Base-by-base conservation (phyloP, 30 jellyfish, hydroid and myxozoan species). In the Mastigias papua region DNA sequence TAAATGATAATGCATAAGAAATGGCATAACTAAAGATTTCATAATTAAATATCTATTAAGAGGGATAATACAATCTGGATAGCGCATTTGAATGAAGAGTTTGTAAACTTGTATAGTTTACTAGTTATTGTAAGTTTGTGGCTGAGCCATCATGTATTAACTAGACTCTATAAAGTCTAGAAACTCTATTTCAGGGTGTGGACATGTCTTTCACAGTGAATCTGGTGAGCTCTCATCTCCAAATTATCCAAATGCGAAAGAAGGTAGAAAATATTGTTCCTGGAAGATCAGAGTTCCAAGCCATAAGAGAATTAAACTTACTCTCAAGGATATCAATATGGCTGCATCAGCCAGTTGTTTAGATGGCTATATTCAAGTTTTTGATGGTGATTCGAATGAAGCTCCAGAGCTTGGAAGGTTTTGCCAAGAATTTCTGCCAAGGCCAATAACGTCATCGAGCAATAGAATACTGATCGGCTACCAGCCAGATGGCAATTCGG, bases 391-490 rank as follows among this genome's bases (percentile, higher is more conserved):
- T 54, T 7, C 93, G 42, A 31, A 33, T 31, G 25, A 37, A 21
- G 23, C 77, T 22, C 91, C 91, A 28, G 89, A 81, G 42, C 84
- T 89, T 15, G 99, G 99, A 13, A 64, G 84, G 19, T 90, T 84
- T 42, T 95, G 99, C 72, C 97, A 92, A 6, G 51, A 95, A 3
- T 48, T 54, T 54, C 68, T 87, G 63, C 97, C 99, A 2, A 27
- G 72, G 69, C 96, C 98, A 2, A 76, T 90, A 10, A 1, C 63
- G 5, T 82, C 97, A 27, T 46, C 91, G 2, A 70, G 90, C 23
- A 95, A 81, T 78, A 81, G 60, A 48, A 27, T 90, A 16, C 32
- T 80, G 54, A 50, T 95, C 82, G 96, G 93, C 5, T 95, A 29
- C 70, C 90, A 84, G 31, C 80, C 99, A 13, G 99, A 95, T 84